Conservation (phyloP, 1,140 invertebrate genomes). For the Diabrotica undecimpunctata region DNA sequence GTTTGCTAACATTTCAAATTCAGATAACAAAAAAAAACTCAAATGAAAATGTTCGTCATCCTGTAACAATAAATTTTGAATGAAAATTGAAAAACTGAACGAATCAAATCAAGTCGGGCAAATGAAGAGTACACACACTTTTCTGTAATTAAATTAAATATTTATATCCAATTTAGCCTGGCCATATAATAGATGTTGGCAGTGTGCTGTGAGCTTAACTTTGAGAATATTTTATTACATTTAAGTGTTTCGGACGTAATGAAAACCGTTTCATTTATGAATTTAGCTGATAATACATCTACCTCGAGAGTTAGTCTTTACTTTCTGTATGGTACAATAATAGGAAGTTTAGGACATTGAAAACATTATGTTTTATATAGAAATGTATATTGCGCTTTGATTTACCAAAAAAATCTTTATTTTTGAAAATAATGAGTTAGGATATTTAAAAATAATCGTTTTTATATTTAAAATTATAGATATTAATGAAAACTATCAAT, state of each 20-base stretch:
- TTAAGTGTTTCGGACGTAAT: slow-evolving; percentile 24
- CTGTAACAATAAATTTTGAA: slow-evolving; percentile 7
- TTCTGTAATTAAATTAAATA: slow-evolving; percentile 26
- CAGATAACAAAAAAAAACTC: too few species aligned
- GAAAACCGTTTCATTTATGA: slow-evolving; percentile 18
- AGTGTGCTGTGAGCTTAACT: slow-evolving; percentile 19
- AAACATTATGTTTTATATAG: too few species aligned
- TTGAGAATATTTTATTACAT: slow-evolving; percentile 25
- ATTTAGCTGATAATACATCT: slow-evolving; percentile 5
- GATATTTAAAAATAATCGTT: too few species aligned
- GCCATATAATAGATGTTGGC: slow-evolving; percentile 19
- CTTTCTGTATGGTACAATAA: too few species aligned
- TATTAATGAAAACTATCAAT: too few species aligned
- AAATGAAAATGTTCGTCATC: neutral
- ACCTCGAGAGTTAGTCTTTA: neutral
- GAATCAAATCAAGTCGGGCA: slow-evolving; percentile 17
- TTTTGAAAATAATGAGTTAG: too few species aligned
- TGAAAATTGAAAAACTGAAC: slow-evolving; percentile 7
- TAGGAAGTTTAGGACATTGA: too few species aligned
- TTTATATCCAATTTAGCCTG: slow-evolving; percentile 22
- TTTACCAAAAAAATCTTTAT: too few species aligned
- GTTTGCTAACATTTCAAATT: too few species aligned
- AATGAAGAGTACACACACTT: slow-evolving; percentile 25
- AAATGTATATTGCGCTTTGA: too few species aligned
- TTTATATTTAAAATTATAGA: too few species aligned